Percentiles rank a stretch among this genome's conserved stretches.
phyloP scores from a whole-genome alignment of 2,797 vertebrate species.

The Crocidura indochinensis region DNA sequence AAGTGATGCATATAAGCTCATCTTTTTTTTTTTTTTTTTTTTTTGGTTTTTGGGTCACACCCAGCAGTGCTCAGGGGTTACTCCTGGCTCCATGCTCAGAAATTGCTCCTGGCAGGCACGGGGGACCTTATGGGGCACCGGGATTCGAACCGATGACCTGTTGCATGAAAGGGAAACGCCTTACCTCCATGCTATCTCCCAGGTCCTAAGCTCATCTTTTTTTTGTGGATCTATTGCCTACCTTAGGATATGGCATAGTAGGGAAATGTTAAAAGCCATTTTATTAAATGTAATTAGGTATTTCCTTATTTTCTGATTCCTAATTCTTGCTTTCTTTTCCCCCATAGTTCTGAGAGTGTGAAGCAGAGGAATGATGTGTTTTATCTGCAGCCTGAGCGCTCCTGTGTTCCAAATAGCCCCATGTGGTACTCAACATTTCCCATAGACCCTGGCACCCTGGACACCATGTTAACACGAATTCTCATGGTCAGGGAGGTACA shows the following conservation, averaged over 20 bases:
- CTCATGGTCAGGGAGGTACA: conserved; percentile 97
- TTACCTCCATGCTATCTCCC: too few relatives aligned
- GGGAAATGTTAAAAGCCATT: conserved; percentile 2
- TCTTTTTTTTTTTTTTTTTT: not conserved
- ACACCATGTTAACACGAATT: conserved; percentile 97
- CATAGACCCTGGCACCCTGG: conserved; percentile 95
- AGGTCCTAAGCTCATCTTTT: not conserved
- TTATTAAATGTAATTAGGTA: conserved; percentile 37
- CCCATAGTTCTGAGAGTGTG: conserved; percentile 95
- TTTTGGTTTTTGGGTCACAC: too few relatives aligned
- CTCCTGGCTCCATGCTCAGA: too few relatives aligned
- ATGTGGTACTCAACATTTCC: conserved; percentile 97
- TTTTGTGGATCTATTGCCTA: not conserved
- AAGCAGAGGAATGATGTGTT: conserved; percentile 98
- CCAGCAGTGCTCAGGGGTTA: too few relatives aligned
- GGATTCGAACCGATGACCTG: too few relatives aligned
- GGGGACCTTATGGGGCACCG: too few relatives aligned
- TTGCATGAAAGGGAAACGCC: too few relatives aligned
- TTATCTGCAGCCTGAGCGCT: conserved; percentile 98
- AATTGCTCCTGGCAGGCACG: too few relatives aligned
- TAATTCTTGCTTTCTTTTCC: not conserved
- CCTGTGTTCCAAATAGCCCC: conserved; percentile 98
- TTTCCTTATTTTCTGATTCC: conserved; percentile 52
- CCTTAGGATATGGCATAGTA: not conserved
- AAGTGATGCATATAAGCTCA: not conserved